A percentile compares a stretch with the other conserved stretches of the same genome.
Conservation (phyloP, 2,888 invertebrate genomes). For the Lithophane semibrunnea region DNA sequence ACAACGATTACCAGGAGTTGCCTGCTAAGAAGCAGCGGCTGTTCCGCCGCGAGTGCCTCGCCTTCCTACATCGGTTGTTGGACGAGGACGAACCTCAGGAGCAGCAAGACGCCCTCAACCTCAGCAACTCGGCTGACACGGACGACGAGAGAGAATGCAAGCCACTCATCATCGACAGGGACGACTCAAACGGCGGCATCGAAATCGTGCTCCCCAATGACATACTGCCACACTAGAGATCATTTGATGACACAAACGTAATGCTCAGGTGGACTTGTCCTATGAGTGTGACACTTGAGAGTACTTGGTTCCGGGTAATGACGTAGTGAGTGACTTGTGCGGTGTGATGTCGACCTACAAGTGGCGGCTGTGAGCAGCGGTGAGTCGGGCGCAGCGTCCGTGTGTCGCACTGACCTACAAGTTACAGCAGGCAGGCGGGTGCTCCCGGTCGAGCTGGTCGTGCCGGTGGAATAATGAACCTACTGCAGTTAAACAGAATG, state of each 20-base stretch:
- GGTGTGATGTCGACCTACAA: background rate
- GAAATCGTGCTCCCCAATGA: background rate
- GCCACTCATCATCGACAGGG: slow-evolving; percentile 25
- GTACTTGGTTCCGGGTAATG: background rate
- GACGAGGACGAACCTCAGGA: slow-evolving; percentile 78
- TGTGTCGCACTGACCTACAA: background rate
- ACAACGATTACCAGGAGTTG: slow-evolving; percentile 82
- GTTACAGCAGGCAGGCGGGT: background rate
- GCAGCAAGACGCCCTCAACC: slow-evolving; percentile 69
- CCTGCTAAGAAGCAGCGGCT: slow-evolving; percentile 75
- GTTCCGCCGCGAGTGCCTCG: slow-evolving; percentile 82
- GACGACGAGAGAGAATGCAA: slow-evolving; percentile 49
- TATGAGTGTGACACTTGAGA: slow-evolving; percentile 2
- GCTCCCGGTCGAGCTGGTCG: too few relatives aligned
- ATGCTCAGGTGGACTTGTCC: background rate
- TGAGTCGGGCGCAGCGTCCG: background rate
- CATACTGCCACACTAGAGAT: slow-evolving; percentile 34
- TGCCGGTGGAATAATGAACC: background rate
- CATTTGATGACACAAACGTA: background rate
- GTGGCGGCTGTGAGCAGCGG: background rate
- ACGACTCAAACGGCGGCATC: background rate
- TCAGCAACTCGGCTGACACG: slow-evolving; percentile 50
- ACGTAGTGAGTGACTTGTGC: slow-evolving; percentile 4
- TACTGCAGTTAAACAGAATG: background rate
- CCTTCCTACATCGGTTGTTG: slow-evolving; percentile 80